Conservation (phyloP, 2,113 vertebrate genomes). For the Meriones unguiculatus region DNA sequence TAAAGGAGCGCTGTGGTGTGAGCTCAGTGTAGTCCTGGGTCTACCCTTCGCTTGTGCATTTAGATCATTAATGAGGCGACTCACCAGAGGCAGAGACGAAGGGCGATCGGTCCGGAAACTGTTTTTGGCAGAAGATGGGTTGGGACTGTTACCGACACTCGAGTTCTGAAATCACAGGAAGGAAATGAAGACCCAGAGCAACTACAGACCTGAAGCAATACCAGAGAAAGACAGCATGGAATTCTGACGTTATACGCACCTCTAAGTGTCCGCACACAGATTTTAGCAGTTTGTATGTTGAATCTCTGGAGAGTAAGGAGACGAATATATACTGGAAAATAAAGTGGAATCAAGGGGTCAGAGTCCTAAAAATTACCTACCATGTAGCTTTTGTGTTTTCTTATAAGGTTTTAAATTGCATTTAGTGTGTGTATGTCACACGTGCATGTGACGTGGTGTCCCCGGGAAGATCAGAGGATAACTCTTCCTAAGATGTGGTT, state of each 20-base stretch:
- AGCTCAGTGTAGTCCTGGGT: not conserved
- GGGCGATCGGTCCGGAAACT: constrained; percentile 89
- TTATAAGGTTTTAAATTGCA: not conserved
- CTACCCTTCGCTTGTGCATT: not conserved
- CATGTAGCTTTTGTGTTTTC: not conserved
- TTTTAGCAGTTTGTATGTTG: constrained; percentile 94
- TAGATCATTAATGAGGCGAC: constrained; percentile 41
- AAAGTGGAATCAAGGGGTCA: constrained; percentile 23
- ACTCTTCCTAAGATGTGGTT: not conserved
- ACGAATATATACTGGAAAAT: constrained; percentile 95
- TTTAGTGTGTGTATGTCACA: not conserved
- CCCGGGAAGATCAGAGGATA: not conserved
- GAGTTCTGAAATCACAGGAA: constrained; percentile 86
- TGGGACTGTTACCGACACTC: constrained; percentile 91
- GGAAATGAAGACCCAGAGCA: constrained; percentile 25
- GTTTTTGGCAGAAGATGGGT: constrained; percentile 89
- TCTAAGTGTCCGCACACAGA: constrained; percentile 94
- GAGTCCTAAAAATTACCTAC: not conserved
- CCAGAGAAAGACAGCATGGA: not conserved
- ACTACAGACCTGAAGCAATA: not conserved
- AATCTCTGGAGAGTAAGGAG: constrained; percentile 96
- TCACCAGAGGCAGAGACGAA: constrained; percentile 91
- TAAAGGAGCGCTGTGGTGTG: not conserved
- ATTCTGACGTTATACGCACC: constrained; percentile 83
- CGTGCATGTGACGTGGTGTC: not conserved